Base-by-base conservation (phyloP, 2,113 vertebrate species). In the Prunella himalayana region DNA sequence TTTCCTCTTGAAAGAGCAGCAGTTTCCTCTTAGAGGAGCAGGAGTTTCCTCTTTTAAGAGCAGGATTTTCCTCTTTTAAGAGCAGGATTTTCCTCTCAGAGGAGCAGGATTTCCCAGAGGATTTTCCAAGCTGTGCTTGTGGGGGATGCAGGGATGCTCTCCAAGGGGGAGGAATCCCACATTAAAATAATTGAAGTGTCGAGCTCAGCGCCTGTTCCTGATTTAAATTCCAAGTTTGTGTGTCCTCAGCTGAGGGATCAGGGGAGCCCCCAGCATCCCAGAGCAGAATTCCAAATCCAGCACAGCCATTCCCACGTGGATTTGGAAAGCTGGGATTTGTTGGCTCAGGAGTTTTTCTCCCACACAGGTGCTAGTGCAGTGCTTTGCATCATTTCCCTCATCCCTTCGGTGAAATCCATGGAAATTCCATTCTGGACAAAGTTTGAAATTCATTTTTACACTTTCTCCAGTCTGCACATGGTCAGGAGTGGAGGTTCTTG, bases 121-220 rank as follows among this genome's bases (percentile, higher is more conserved):
- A 27, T n/a, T n/a, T n/a, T n/a, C n/a, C n/a, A n/a, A 63, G 31
- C 13, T 0, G 0, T 41, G 5, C 25, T 9, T 6, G 7, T 22
- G 65, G 54, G 35, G 50, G 22, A 28, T 69, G 22, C 13, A 14
- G 10, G 17, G 25, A 5, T 12, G 49, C 21, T 73, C 18, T 54
- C 50, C 50, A 7, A 33, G 11, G 20, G 11, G 21, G 3, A 42
- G 17, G 9, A 72, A 80, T 69, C 65, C 59, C 59, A 45, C 31
- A 33, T 9, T 13, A 7, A 23, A 85, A 20, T 10, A 9, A 8
- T 53, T 4, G 2, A 50, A 42, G 5, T 2, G 7, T 16, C 0
- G 0, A 37, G 24, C 50, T 47, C 19, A 0, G 22, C 1, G 0
- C 47, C 30, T 41, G 4, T 24, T 42, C 13, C 15, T 39, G 50